A percentile compares a stretch with the other conserved stretches of the same genome.
Conservation (phyloP, 2,113 vertebrate genomes). For the Neodontobutis hainanensis region DNA sequence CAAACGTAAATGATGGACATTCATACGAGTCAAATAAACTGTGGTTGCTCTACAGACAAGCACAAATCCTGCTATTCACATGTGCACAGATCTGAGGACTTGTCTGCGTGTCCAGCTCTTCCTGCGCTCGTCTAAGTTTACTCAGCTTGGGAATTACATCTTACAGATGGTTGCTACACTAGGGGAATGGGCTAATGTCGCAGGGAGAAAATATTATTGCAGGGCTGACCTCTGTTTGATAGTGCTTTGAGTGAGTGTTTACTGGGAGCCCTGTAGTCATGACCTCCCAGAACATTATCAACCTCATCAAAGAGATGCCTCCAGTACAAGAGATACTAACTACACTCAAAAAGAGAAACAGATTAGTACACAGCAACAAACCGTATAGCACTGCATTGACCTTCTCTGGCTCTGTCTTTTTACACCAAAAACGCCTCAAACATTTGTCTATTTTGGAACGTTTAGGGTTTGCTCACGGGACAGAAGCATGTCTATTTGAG, state of each 20-base stretch:
- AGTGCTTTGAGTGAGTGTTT: conserved; percentile 65
- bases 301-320: conserved; percentile 67
- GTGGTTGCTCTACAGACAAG: conserved; percentile 18
- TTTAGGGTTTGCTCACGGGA: conserved; percentile 1
- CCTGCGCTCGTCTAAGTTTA: conserved; percentile 69
- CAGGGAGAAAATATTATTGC: conserved; percentile 78
- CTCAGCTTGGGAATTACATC: conserved; percentile 78
- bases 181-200: conserved; percentile 65
- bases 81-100: conserved; percentile 13
- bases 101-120: conserved; percentile 39
- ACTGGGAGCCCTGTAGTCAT: conserved; percentile 58
- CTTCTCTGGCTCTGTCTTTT: conserved; percentile 1
- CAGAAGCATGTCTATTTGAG: conserved; percentile 48
- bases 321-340: conserved; percentile 17
- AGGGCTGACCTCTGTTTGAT: conserved; percentile 77
- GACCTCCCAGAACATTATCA: conserved; percentile 66
- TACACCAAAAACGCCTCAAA: not conserved
- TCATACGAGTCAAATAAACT: conserved; percentile 54
- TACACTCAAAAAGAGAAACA: not conserved
- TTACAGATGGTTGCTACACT: conserved; percentile 69
- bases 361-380: not conserved
- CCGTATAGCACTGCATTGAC: conserved; percentile 1
- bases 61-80: conserved; percentile 44
- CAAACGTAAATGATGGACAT: conserved; percentile 41
- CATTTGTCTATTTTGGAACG: not conserved